Evolutionary conservation across 2,888 invertebrate genomes (phyloP), one percentile per base, ranked within the genome.

Genomic region (Heliconius cydno): DNA sequence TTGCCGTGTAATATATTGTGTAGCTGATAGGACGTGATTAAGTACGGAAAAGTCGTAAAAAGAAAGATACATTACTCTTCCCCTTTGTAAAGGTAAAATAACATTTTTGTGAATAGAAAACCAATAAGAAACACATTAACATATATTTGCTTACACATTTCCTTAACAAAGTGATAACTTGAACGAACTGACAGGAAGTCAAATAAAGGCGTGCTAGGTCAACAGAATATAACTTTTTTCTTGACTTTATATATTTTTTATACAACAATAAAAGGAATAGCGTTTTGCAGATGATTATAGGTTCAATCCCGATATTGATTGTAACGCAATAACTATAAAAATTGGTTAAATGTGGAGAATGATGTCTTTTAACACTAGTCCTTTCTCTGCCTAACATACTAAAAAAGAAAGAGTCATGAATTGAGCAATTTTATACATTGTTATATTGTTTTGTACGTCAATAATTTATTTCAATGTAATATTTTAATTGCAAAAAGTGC

Each of bases 171-270:
- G 88, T 91, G 90, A 90, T 91, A 91, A 90, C 87, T 88, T 84
- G 83, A 83, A 88, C 86, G 86, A 87, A 89, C 86, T 87, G 89
- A 88, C 87, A 86, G 87, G 89, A 90, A 90, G 89, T 86, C 88
- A 90, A 91, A 92, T 88, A 92, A 90, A 91, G 92, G 92, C 87
- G 91, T 84, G 91, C 85, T 86, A 86, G 87, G 86, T 86, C 87
- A 87, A 86, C 86, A 85, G 81, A 86, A 88, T 90, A 90, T 89
- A 88, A 89, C 86, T 84, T 85, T 88, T 88, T 90, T 88, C 87
- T 86, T 88, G 86, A 88, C 86, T 85, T 82, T 82, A 76, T 38
- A 41, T 75, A 22, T 41, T 75, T 65, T 75, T 63, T 19, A 65
- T 63, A 75, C 3, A 28, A 4, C 25, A n/a, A 38, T 63, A 75